These are phyloP conservation scores for Drosophila histrio DNA, from an alignment of 2,888 invertebrate genomes.

Conservation along the genomic window DNA sequence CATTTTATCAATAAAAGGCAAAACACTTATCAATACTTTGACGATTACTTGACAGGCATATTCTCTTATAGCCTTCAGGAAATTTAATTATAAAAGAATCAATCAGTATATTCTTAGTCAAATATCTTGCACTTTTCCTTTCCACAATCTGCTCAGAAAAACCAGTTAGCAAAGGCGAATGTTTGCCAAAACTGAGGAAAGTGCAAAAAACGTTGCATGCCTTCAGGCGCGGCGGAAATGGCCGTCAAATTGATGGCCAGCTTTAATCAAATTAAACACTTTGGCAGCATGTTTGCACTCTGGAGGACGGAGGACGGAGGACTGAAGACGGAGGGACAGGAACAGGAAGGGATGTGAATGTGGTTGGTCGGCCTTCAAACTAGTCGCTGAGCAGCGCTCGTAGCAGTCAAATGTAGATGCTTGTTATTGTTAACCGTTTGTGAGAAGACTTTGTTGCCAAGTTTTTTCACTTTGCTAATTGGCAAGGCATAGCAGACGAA, in stretches of 20 bases:
- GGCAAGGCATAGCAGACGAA: constrained; percentile 12
- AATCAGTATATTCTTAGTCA: neutral
- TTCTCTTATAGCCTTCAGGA: no score
- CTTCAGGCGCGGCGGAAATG: constrained; percentile 38
- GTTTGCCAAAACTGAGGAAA: constrained; percentile 14
- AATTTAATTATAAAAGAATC: neutral
- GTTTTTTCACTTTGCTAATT: constrained; percentile 52
- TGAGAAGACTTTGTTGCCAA: constrained; percentile 31
- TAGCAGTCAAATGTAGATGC: neutral
- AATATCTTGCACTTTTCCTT: neutral
- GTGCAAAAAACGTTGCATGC: constrained; percentile 46
- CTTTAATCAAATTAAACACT: constrained; percentile 64
- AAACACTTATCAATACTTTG: no score
- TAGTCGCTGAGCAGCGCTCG: neutral
- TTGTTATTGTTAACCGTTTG: constrained; percentile 12
- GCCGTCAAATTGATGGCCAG: constrained; percentile 47
- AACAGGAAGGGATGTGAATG: neutral
- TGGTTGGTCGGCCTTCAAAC: neutral
- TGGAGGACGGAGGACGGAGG: neutral
- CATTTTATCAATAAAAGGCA: no score
- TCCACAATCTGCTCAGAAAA: neutral
- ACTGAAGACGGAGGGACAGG: neutral
- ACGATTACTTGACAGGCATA: no score
- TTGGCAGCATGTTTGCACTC: constrained; percentile 32
- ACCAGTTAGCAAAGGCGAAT: constrained; percentile 1